Evolutionary conservation across 2,888 invertebrate species (phyloP), one percentile per base, ranked within the genome.

Genomic region (Lordiphosa andalusiaca): DNA sequence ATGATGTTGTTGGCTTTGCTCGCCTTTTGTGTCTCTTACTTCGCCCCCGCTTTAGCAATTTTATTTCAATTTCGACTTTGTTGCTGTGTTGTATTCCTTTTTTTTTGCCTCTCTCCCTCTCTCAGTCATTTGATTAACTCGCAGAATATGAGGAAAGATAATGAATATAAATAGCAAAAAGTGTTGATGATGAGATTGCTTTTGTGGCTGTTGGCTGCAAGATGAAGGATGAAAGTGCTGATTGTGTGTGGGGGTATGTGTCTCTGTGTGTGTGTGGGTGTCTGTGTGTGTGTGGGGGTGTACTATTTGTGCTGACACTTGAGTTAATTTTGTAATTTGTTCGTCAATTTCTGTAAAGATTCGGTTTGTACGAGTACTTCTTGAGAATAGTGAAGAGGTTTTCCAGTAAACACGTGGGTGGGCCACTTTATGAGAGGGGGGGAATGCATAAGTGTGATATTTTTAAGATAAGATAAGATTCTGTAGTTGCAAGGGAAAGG

Each of bases 91-190:
- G 23, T 42, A 40, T 73, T 19, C 23, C 12, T 38, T 25, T 57
- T 38, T 6, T 33, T 44, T 41, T 35, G 46, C 6, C 25, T 25
- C 6, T 6, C 30, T 52, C 51, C 57, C 58, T 57, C 66, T 44
- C 58, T 16, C 44, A 37, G 66, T 65, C 65, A 65, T 64, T 64
- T 58, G 66, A 64, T 65, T 65, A 64, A 66, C 47, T 42, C 50
- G 39, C 49, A 62, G 54, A 54, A 63, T 49, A 42, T 44, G 49
- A 49, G 58, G 25, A 66, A 66, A 58, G 66, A 64, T 65, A 65
- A 64, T 65, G 66, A 58, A 58, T 66, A 64, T 58, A 64, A 64
- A 64, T 64, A 66, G 66, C 62, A 63, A 63, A 64, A 63, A 63
- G 62, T 63, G 62, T 63, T 65, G 56, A 63, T 60, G 59, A 60